A percentile compares a stretch with the other conserved stretches of the same genome.
Conservation (phyloP, 2,888 invertebrate species). For the Lasiommata megera region DNA sequence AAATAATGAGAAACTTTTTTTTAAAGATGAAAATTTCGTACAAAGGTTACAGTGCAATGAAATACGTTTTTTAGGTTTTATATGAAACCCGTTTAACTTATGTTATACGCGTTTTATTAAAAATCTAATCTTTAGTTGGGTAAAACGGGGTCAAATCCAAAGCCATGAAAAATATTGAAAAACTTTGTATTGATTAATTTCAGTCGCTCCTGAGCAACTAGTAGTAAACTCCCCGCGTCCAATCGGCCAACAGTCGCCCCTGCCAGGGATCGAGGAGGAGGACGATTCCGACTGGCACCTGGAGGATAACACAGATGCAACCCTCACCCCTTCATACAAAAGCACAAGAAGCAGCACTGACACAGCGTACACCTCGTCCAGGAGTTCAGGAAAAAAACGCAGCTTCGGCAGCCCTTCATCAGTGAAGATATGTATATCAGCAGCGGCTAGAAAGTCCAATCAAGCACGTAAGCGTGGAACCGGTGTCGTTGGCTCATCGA, state of each 20-base stretch:
- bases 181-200: conserved; percentile 48
- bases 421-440: conserved; percentile 80
- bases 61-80: too few relatives aligned
- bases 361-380: conserved; percentile 73
- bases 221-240: conserved; percentile 80
- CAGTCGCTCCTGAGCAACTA: conserved; percentile 71
- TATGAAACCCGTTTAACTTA: too few relatives aligned
- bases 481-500: conserved; percentile 53
- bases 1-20: too few relatives aligned
- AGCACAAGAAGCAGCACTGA: conserved; percentile 77
- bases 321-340: conserved; percentile 75
- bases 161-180: not conserved
- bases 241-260: conserved; percentile 85
- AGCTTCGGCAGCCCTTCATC: conserved; percentile 81
- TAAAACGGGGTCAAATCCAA: not conserved
- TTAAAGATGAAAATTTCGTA: too few relatives aligned
- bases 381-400: conserved; percentile 76
- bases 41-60: too few relatives aligned
- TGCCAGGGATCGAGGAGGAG: conserved; percentile 92
- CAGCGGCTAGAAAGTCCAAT: conserved; percentile 75
- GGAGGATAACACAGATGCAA: conserved; percentile 75
- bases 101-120: too few relatives aligned
- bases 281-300: conserved; percentile 85
- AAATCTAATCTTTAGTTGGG: too few relatives aligned
- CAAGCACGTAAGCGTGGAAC: conserved; percentile 79